Percentiles rank a stretch among this genome's conserved stretches.
These are phyloP conservation scores for Trilocha varians DNA, from an alignment of 2,888 invertebrate species.

Conservation along the genomic window DNA sequence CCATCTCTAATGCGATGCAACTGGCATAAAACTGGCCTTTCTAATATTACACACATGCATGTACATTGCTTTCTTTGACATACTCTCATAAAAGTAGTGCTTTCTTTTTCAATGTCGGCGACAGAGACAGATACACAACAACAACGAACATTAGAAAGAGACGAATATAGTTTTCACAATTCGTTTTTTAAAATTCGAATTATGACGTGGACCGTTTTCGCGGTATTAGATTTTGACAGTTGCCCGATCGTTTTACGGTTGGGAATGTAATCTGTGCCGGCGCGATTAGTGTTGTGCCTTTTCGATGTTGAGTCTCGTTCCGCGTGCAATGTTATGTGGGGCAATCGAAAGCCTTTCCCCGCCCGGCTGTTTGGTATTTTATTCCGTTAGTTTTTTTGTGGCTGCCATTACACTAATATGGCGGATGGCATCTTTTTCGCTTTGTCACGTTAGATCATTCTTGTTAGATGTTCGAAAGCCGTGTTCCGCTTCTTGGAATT, in stretches of 20 bases:
- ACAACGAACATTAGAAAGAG: conserved; percentile 33
- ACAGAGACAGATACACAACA: conserved; percentile 29
- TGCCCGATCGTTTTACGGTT: conserved; percentile 37
- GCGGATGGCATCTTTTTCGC: conserved; percentile 69
- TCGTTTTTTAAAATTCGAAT: conserved; percentile 40
- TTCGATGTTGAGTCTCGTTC: conserved; percentile 44
- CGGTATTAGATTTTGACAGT: conserved; percentile 44
- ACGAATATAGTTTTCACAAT: conserved; percentile 37
- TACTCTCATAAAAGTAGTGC: conserved; percentile 59
- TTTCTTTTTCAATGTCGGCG: conserved; percentile 70
- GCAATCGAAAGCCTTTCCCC: conserved; percentile 74
- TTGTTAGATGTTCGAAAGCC: conserved; percentile 67
- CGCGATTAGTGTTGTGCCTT: conserved; percentile 39
- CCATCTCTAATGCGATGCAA: conserved; percentile 56
- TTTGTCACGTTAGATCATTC: conserved; percentile 73
- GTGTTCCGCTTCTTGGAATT: conserved; percentile 50
- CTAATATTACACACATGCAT: conserved; percentile 68
- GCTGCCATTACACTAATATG: conserved; percentile 67
- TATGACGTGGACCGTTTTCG: conserved; percentile 40
- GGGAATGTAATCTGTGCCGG: conserved; percentile 28
- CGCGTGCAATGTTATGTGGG: conserved; percentile 69
- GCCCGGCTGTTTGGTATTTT: conserved; percentile 66
- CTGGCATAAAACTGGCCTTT: conserved; percentile 55
- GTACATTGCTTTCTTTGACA: conserved; percentile 71
- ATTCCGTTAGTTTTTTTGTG: conserved; percentile 72